Conservation (phyloP, 2,888 invertebrate species). For the Sarcophaga subvicina region DNA sequence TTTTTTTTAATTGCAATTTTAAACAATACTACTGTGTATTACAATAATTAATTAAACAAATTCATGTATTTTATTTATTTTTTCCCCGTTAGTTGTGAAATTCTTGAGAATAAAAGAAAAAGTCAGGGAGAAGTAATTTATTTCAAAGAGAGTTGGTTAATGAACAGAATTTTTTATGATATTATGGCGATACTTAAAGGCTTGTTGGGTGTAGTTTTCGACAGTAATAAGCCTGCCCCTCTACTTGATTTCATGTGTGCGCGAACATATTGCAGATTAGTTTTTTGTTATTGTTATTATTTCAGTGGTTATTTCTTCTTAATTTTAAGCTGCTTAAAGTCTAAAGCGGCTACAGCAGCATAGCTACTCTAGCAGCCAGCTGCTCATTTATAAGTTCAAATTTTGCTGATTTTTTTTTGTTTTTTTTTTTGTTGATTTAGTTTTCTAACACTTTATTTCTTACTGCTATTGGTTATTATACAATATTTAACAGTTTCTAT, state of each 20-base stretch:
- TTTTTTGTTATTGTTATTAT: background rate
- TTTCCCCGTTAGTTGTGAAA: background rate
- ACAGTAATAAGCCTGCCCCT: background rate
- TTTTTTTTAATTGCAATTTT: no score
- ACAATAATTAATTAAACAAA: no score
- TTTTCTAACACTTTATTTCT: background rate
- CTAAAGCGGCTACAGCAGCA: slow-evolving; percentile 45
- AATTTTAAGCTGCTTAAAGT: slow-evolving; percentile 48
- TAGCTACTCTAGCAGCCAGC: slow-evolving; percentile 31
- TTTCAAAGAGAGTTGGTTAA: no score
- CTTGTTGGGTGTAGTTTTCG: background rate
- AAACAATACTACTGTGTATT: no score
- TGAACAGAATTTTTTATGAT: background rate
- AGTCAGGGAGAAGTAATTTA: background rate
- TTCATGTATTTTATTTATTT: no score
- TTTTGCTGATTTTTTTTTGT: slow-evolving; percentile 26
- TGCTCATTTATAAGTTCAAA: slow-evolving; percentile 20
- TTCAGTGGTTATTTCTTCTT: slow-evolving; percentile 21
- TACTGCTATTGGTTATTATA: background rate
- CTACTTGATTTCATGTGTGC: background rate
- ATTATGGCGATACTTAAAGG: background rate
- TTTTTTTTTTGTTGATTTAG: slow-evolving; percentile 6
- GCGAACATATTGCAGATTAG: no score
- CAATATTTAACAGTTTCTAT: background rate
- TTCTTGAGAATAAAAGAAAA: background rate